phyloP scores from a whole-genome alignment of 2,113 vertebrate genomes.

The Paedocypris sp. region DNA sequence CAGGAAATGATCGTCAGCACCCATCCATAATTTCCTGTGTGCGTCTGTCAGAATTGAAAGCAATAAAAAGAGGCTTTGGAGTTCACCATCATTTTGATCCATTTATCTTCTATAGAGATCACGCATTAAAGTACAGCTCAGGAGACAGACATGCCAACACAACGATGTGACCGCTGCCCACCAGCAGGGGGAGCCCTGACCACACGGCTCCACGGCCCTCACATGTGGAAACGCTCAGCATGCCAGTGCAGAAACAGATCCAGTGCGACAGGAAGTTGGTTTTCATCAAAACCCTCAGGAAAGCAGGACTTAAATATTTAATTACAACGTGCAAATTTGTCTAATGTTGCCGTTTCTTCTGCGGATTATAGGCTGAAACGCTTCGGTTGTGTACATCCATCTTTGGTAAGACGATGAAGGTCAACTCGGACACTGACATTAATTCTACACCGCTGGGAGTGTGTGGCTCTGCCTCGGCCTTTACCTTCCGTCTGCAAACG shows the following conservation, averaged over 20 bases:
- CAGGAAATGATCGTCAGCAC: background rate
- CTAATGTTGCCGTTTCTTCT: too few relatives aligned
- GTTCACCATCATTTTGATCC: background rate
- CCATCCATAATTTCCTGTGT: slow-evolving; percentile 19
- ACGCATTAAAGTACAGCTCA: slow-evolving; percentile 33
- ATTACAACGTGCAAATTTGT: too few relatives aligned
- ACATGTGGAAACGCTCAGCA: slow-evolving; percentile 50
- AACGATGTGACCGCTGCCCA: background rate
- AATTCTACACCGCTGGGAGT: background rate
- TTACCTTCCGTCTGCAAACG: too few relatives aligned
- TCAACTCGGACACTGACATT: slow-evolving; percentile 8
- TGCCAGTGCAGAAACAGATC: slow-evolving; percentile 3
- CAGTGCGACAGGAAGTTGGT: slow-evolving; percentile 12
- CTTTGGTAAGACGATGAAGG: background rate
- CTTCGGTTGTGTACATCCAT: too few relatives aligned
- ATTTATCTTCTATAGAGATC: background rate
- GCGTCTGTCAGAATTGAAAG: background rate
- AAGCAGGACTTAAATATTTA: background rate
- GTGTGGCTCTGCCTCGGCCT: too few relatives aligned
- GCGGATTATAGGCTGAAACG: too few relatives aligned
- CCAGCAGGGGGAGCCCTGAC: slow-evolving; percentile 44
- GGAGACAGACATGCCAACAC: background rate
- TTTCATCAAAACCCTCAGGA: slow-evolving; percentile 7
- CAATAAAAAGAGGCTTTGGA: slow-evolving; percentile 22
- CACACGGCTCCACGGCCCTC: background rate